Evolutionary conservation across 2,888 invertebrate species (phyloP).

Genomic region (Stictocephala bisonia): DNA sequence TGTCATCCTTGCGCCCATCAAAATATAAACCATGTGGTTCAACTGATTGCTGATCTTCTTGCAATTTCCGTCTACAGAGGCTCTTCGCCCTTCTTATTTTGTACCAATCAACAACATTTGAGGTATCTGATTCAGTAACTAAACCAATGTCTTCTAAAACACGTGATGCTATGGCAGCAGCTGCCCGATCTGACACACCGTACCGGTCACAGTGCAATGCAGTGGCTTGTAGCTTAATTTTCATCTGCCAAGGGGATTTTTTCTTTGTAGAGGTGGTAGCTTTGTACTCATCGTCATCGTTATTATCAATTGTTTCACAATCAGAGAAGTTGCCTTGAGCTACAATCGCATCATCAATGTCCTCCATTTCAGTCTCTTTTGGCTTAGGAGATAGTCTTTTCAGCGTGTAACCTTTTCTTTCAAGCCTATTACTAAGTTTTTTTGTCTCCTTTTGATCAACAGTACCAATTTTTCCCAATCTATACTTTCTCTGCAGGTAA

Average conservation of each 20-base stretch:
- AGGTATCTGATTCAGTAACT: conserved; percentile 28
- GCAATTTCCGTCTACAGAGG: conserved; percentile 4
- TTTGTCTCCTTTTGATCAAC: conserved; percentile 15
- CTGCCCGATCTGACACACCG: conserved; percentile 38
- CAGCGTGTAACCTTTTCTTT: conserved; percentile 9
- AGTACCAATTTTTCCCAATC: conserved; percentile 17
- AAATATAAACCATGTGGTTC: conserved; percentile 29
- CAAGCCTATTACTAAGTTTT: conserved; percentile 4
- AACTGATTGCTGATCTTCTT: neutral
- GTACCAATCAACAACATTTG: conserved; percentile 14
- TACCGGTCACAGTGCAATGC: conserved; percentile 35
- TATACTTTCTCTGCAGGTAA: conserved; percentile 28
- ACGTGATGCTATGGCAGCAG: conserved; percentile 42
- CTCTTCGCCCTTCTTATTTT: conserved; percentile 38
- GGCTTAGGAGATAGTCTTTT: conserved; percentile 26
- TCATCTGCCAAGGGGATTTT: conserved; percentile 27
- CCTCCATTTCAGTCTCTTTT: conserved; percentile 29
- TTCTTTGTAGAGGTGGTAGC: conserved; percentile 5
- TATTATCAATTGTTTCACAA: conserved; percentile 15
- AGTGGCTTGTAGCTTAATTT: conserved; percentile 31
- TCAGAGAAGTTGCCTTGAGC: conserved; percentile 4
- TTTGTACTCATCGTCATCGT: conserved; percentile 21
- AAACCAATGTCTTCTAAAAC: conserved; percentile 37
- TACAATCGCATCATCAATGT: conserved; percentile 2
- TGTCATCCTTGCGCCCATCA: too few species aligned